These are phyloP conservation scores for Drosophila sp. DNA, from an alignment of 1,140 invertebrate genomes.

Conservation along the genomic window DNA sequence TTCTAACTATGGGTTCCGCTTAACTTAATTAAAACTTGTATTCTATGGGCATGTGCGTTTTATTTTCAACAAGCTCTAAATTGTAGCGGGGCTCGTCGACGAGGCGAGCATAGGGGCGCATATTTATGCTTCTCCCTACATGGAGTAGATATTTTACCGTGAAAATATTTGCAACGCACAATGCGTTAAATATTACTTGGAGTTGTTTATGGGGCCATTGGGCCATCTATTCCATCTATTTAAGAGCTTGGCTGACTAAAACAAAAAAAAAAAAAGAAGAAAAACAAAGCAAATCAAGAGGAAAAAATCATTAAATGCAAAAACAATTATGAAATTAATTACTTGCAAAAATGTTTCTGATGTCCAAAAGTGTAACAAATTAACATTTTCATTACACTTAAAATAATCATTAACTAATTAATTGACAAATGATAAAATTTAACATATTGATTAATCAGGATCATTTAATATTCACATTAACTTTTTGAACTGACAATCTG, in stretches of 20 bases:
- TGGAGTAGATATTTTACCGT: conserved; percentile 63
- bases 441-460: conserved; percentile 3
- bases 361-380: conserved; percentile 12
- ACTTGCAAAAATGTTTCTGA: conserved; percentile 38
- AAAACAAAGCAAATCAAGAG: conserved; percentile 4
- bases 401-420: conserved; percentile 3
- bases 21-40: conserved; percentile 80
- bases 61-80: conserved; percentile 46
- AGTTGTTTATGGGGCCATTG: conserved; percentile 42
- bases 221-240: conserved; percentile 18
- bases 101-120: too few relatives aligned
- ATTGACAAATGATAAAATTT: conserved; percentile 4
- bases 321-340: conserved; percentile 43
- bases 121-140: not conserved
- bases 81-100: conserved; percentile 7
- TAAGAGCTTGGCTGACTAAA: not conserved
- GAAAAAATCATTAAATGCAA: conserved; percentile 15
- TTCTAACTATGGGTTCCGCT: conserved; percentile 39
- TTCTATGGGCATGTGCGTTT: conserved; percentile 50
- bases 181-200: conserved; percentile 55
- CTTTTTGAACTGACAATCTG: too few relatives aligned
- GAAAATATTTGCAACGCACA: conserved; percentile 59
- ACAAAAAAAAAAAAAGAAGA: not conserved
- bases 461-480: not conserved
- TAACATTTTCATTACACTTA: conserved; percentile 6